Evolutionary conservation across 2,113 vertebrate genomes (phyloP), one percentile per base, ranked within the genome.

Genomic region (Cercocebus atys): DNA sequence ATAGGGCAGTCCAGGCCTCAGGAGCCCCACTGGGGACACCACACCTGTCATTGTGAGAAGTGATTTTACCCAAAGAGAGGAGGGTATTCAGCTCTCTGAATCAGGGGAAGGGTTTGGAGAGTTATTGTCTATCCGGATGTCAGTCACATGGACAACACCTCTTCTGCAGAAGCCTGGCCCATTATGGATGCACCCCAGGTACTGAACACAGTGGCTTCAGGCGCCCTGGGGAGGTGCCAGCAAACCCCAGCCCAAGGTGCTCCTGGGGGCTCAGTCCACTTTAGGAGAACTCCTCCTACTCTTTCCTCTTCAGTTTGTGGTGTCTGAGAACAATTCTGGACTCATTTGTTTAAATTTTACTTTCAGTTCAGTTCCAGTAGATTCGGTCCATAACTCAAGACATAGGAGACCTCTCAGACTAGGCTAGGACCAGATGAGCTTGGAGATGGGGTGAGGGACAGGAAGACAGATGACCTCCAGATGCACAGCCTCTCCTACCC

Each of bases 61-160:
- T 59, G 45, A 5, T 38, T 94, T 84, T 83, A 64, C 66, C 70
- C 2, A 1, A 30, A 18, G 38, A 35, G 4, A 35, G 3, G 27
- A 68, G 40, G 12, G 32, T 30, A 3, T 57, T 84, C 38, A 40
- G 78, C 47, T 84, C 38, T 80, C 86, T 61, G 82, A 59, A 13
- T 55, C 73, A 35, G 57, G 50, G 13, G 14, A 16, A n/a, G 22
- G 3, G 32, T 18, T 8, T 59, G 10, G 45, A 73, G 50, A 89
- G 73, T 38, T 40, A 18, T 1, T 50, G 18, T 30, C 30, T 78
- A 30, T 68, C 30, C 3, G 1, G 30, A 22, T 8, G 4, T 23
- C 38, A 27, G 30, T 61, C 81, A 14, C 0, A 0, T 5, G 13
- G 17, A 40, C 5, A 8, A 22, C 23, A 14, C 11, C 16, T 22